Conservation (phyloP, 2,113 vertebrate genomes). For the Equus przewalskii region DNA sequence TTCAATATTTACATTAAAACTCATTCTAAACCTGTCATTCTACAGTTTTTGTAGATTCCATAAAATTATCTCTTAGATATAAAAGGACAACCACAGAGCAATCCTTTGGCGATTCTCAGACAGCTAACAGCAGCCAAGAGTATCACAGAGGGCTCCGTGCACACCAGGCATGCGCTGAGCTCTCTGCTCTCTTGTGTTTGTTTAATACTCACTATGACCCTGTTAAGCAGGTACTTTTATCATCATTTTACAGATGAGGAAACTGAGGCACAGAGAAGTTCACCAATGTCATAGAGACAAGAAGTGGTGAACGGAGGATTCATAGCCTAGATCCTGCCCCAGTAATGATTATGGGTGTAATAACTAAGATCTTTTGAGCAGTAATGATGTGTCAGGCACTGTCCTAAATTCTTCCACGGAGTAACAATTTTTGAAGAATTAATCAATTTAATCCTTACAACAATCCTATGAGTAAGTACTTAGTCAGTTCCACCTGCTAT, state of each 20-base stretch:
- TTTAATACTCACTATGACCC: neutral
- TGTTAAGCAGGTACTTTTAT: neutral
- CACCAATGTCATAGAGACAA: neutral
- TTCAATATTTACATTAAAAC: slow-evolving; percentile 2
- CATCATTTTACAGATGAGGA: neutral
- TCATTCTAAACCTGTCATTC: neutral
- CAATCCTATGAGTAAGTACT: neutral
- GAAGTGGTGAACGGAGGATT: neutral
- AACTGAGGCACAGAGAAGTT: neutral
- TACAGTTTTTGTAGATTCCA: neutral
- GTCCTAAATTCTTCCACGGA: neutral
- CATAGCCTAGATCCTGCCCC: neutral
- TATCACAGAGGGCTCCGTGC: neutral
- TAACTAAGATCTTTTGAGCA: neutral
- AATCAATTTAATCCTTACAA: neutral
- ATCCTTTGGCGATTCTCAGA: neutral
- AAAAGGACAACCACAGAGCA: neutral
- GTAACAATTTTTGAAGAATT: neutral
- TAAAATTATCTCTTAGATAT: neutral
- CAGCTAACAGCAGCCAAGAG: neutral
- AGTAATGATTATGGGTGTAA: neutral
- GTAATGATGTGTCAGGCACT: neutral
- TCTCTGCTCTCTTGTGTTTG: neutral
- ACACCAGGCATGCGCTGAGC: neutral
- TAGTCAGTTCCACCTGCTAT: neutral